Base-by-base conservation (phyloP, 2,113 vertebrate species). In the Vombatus ursinus region DNA sequence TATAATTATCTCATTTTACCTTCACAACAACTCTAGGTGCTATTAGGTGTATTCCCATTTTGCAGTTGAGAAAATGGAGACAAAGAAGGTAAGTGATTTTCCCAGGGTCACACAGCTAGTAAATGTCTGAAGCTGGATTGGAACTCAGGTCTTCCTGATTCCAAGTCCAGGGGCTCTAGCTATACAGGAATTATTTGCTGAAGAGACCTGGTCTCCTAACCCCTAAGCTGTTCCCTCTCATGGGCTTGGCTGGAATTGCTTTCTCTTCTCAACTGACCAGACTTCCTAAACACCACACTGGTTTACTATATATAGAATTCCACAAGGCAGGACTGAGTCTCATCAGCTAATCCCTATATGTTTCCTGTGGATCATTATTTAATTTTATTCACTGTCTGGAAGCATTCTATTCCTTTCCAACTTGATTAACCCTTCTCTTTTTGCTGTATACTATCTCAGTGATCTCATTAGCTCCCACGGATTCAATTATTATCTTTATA, bases 1-100 rank as follows among this genome's bases (percentile, higher is more conserved):
- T 5, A 37, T 52, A 12, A 31, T 28, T 25, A 28, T 44, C 53
- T 23, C 28, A 0, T 16, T 24, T n/a, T 31, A 37, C 31, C 50
- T 23, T 25, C 50, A 53, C 50, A 24, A 0, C 14, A 0, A 0
- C 37, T 3, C 50, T 23, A 51, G 10, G 77, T 1, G 3, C 0
- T 2, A 22, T 5, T 47, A 47, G 25, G n/a, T n/a, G n/a, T 0
- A 0, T 1, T 16, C 37, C 52, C 90, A 0, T 49, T 14, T 50
- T 90, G 91, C 31, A 84, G 5, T 44, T 28, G 0, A n/a, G 37
- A 9, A 52, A 52, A 50, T 22, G 25, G n/a, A 57, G 11, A 8
- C 51, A 50, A n/a, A 52, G 9, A 10, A 25, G 25, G 61, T 52
- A 54, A 16, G 90, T 28, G 44, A 91, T 10, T 52, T 31, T 57